Percentiles rank a stretch among this genome's conserved stretches.
phyloP scores from a whole-genome alignment of 2,113 vertebrate genomes.

The Merops nubicus region DNA sequence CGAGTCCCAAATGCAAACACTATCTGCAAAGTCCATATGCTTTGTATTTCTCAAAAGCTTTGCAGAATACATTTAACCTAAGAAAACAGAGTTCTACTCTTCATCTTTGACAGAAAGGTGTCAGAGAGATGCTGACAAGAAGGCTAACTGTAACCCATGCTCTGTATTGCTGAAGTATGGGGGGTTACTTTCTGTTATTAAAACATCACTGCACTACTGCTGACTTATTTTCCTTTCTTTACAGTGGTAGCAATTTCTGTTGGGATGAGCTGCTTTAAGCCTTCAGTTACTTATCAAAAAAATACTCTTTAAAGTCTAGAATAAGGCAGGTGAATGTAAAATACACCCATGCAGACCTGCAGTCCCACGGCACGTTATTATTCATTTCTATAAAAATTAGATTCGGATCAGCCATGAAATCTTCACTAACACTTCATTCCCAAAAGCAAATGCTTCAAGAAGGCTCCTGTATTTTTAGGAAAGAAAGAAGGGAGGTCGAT shows the following conservation, averaged over 20 bases:
- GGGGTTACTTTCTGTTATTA: constrained; percentile 3
- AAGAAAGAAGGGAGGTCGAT: neutral
- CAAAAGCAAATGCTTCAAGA: neutral
- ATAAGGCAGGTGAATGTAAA: neutral
- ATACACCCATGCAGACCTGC: neutral
- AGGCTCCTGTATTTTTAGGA: neutral
- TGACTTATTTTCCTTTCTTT: neutral
- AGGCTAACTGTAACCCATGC: constrained; percentile 23
- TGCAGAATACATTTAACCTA: constrained; percentile 29
- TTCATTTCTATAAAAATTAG: constrained; percentile 14
- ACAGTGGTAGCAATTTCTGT: neutral
- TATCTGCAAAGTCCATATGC: constrained; percentile 19
- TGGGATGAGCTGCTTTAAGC: neutral
- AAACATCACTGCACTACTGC: neutral
- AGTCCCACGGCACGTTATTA: neutral
- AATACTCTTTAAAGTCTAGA: neutral
- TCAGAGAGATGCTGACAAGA: constrained; percentile 34
- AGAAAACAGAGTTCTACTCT: constrained; percentile 48
- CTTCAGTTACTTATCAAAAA: neutral
- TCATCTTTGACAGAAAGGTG: constrained; percentile 66
- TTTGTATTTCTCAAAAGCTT: constrained; percentile 46
- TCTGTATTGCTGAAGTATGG: constrained; percentile 32
- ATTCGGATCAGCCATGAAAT: neutral
- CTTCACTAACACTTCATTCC: neutral
- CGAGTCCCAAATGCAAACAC: constrained; percentile 51